A percentile compares a stretch with the other conserved stretches of the same genome.
Evolutionary conservation across 1,140 invertebrate species (phyloP).

Genomic region (Brachionus angularis): DNA sequence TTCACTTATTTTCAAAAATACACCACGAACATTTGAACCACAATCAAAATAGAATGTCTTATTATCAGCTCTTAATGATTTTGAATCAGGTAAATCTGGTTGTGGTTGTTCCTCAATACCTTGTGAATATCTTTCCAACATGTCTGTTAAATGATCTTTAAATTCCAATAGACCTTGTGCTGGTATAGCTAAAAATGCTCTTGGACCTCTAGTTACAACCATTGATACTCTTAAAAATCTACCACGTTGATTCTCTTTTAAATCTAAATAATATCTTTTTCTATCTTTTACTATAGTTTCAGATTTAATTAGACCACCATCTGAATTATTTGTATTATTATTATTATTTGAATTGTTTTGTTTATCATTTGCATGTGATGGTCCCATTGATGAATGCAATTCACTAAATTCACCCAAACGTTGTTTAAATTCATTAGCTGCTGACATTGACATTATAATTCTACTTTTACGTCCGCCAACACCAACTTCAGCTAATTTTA

Average conservation of each 20-base stretch:
- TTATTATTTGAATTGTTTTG: neutral
- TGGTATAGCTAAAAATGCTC: conserved; percentile 90
- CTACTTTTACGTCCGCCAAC: conserved; percentile 61
- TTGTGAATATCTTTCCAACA: conserved; percentile 90
- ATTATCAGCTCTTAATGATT: conserved; percentile 93
- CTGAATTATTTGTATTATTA: no score
- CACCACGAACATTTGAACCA: conserved; percentile 93
- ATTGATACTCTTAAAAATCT: conserved; percentile 81
- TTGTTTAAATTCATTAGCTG: conserved; percentile 92
- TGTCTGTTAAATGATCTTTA: conserved; percentile 87
- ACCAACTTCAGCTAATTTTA: conserved; percentile 87
- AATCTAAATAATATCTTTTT: conserved; percentile 90
- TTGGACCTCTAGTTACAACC: conserved; percentile 64
- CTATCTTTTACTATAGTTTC: conserved; percentile 90
- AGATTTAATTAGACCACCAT: neutral
- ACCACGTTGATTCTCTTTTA: conserved; percentile 94
- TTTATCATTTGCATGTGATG: neutral
- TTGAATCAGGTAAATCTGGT: conserved; percentile 69
- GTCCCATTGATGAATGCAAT: conserved; percentile 57
- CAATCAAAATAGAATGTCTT: conserved; percentile 99
- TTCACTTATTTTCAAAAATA: conserved; percentile 97
- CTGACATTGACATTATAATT: conserved; percentile 72
- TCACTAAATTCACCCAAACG: conserved; percentile 93
- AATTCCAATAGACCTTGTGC: conserved; percentile 98
- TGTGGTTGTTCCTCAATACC: conserved; percentile 66